A percentile compares a stretch with the other conserved stretches of the same genome.
Conservation (phyloP, 2,113 vertebrate genomes). For the Triplophysa dalaica region DNA sequence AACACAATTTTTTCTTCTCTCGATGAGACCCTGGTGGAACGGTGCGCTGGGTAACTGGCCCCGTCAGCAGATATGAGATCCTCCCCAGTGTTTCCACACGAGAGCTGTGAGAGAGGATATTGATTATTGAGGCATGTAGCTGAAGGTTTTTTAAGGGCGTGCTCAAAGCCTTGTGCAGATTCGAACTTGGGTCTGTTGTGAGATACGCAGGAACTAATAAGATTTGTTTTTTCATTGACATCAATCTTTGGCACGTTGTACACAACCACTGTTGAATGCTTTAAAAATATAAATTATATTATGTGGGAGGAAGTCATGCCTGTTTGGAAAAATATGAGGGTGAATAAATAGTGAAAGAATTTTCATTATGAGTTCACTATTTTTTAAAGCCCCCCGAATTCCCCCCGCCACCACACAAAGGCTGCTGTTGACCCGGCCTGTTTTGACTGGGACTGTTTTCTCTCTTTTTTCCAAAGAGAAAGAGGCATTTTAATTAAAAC, state of each 20-base stretch:
- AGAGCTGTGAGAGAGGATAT: constrained; percentile 43
- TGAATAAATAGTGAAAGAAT: neutral
- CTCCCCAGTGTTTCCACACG: constrained; percentile 23
- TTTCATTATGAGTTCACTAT: neutral
- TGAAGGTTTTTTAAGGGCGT: constrained; percentile 7
- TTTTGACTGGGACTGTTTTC: constrained; percentile 38
- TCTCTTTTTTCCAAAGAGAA: constrained; percentile 38
- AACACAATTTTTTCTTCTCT: neutral
- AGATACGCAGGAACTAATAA: too few relatives aligned
- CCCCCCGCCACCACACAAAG: constrained; percentile 1
- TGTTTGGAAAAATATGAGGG: neutral
- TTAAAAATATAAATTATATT: neutral
- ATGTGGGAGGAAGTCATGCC: neutral
- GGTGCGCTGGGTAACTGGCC: constrained; percentile 17
- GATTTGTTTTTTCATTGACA: too few relatives aligned
- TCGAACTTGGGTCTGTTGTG: too few relatives aligned
- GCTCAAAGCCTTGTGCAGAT: neutral
- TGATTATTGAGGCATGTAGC: constrained; percentile 43
- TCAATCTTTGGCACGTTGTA: too few relatives aligned
- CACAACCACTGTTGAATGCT: too few relatives aligned
- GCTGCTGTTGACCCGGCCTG: neutral
- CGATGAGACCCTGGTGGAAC: constrained; percentile 12
- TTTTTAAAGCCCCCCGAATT: neutral
- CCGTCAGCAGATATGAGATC: constrained; percentile 56
- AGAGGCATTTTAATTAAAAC: constrained; percentile 57